Percentiles rank a stretch among this genome's conserved stretches.
Conservation (phyloP, 2,888 invertebrate genomes). For the Choreutis nemorana region DNA sequence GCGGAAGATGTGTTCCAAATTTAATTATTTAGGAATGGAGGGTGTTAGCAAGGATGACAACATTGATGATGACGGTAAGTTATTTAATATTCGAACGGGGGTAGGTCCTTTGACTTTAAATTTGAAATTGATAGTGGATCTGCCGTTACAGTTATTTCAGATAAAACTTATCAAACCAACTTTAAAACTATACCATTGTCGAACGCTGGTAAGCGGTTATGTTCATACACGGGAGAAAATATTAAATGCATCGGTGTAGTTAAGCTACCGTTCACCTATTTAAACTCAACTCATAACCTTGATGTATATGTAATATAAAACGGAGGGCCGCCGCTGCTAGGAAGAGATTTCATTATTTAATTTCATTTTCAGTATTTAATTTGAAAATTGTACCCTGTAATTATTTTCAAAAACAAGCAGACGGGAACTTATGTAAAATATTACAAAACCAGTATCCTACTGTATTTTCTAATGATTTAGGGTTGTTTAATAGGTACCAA, state of each 20-base stretch:
- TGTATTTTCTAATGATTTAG: slow-evolving; percentile 2
- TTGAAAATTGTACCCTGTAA: not conserved
- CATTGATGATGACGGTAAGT: slow-evolving; percentile 3
- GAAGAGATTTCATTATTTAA: not conserved
- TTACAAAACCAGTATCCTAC: not conserved
- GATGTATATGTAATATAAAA: not conserved
- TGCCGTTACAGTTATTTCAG: no score
- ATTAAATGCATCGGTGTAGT: no score
- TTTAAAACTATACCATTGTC: not conserved
- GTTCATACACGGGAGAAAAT: not conserved
- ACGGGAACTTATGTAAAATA: no score
- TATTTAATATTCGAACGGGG: not conserved
- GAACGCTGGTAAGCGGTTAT: not conserved
- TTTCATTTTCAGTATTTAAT: slow-evolving; percentile 1
- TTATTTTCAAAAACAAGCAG: not conserved
- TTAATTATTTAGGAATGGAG: not conserved
- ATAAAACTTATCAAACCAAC: no score
- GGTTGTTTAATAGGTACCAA: slow-evolving; percentile 2
- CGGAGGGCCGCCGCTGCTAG: not conserved
- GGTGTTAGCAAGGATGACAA: not conserved
- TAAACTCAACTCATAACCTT: no score
- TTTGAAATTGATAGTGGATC: no score
- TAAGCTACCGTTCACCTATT: no score
- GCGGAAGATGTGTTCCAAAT: slow-evolving; percentile 1
- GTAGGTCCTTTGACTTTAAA: not conserved